Base-by-base conservation (phyloP, 2,888 invertebrate species). In the Phaonia tiefii region DNA sequence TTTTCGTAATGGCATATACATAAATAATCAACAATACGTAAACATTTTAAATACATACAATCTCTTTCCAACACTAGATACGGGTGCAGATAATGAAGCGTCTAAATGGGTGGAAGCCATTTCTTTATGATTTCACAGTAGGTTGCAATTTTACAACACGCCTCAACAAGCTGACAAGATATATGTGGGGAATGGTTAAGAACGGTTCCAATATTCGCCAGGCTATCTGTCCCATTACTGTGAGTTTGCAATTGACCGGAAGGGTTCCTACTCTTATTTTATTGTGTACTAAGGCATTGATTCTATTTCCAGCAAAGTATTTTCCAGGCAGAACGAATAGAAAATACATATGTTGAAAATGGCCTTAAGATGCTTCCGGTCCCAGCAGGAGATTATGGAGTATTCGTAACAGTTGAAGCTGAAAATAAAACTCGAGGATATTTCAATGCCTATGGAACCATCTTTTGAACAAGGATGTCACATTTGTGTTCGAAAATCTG, bases 101-200 rank as follows among this genome's bases (percentile, higher is more conserved):
- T 15, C 15, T 37, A 0, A 58, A 15, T 58, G 58, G 58, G 5
- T 58, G 58, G 58, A 58, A 37, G 8, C 58, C 58, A n/a, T 58
- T 37, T 37, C 37, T 58, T 10, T 58, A 58, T 31, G 58, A 58
- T 31, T 2, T 31, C 2, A 58, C 37, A 58, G 5, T 58, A 4
- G 2, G 17, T 31, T 58, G 58, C 15, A 31, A 31, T 58, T 58
- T 58, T 58, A 31, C 58, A 5, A 31, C 3, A 31, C 31, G 8
- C 1, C 44, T 66, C 5, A 66, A 49, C 15, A 17, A 8, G 10
- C n/a, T 66, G 31, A 66, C 66, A 13, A 15, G 5, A 15, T 2
- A 31, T 0, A 26, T 15, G 0, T 66, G 66, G 65, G 25, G 25
- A n/a, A n/a, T 46, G 4, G 46, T 26, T 5, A 65, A 46, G 13